Evolutionary conservation across 2,797 vertebrate genomes (phyloP).

Genomic region (Bryconaethiops microstoma): DNA sequence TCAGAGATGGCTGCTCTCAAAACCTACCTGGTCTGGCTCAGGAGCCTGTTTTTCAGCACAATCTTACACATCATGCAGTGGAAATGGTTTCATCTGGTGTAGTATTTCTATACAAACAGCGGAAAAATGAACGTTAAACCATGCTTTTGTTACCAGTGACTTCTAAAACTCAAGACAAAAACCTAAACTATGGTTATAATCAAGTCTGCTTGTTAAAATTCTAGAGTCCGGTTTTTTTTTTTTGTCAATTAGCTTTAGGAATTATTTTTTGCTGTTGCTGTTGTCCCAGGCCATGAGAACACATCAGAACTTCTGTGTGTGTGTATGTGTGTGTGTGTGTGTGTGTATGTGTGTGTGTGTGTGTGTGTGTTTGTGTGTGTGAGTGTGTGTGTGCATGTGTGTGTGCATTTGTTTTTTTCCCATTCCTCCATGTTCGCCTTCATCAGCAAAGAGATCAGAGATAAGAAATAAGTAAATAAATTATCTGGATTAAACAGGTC

Average conservation of each 20-base stretch:
- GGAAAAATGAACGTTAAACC: neutral
- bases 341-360: neutral
- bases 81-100: too few species aligned
- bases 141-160: neutral
- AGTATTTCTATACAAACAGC: too few species aligned
- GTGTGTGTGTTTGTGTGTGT: slow-evolving; percentile 3
- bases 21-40: too few species aligned
- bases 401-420: neutral
- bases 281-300: neutral
- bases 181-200: too few species aligned
- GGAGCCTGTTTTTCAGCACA: too few species aligned
- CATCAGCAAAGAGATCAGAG: slow-evolving; percentile 10
- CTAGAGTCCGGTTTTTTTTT: too few species aligned
- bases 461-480: slow-evolving; percentile 15
- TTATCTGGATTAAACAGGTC: neutral
- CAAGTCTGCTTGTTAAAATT: too few species aligned
- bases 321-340: neutral
- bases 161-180: too few species aligned
- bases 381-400: neutral
- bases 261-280: neutral
- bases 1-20: too few species aligned
- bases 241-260: too few species aligned
- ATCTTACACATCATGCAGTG: too few species aligned
- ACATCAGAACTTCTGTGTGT: neutral
- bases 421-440: neutral